A percentile compares a stretch with the other conserved stretches of the same genome.
Evolutionary conservation across 2,888 invertebrate species (phyloP).

Genomic region (Plagodis dolabraria): DNA sequence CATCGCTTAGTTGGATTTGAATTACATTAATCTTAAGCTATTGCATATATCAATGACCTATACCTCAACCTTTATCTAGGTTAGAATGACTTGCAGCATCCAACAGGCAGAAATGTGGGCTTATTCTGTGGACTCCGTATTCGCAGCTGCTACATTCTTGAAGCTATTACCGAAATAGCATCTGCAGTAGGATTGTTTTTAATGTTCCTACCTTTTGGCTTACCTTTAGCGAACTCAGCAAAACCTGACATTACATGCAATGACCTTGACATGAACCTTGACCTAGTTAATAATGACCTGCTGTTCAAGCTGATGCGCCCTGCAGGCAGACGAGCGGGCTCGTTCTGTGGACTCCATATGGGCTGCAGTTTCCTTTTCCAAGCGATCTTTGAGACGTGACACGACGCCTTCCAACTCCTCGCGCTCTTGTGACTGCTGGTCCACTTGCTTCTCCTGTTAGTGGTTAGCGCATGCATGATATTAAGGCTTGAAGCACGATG

Average conservation of each 20-base stretch:
- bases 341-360: conserved; percentile 94
- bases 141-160: too few species aligned
- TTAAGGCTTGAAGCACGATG: conserved; percentile 25
- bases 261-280: conserved; percentile 6
- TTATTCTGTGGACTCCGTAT: too few species aligned
- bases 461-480: conserved; percentile 50
- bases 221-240: not conserved
- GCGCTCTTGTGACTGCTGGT: conserved; percentile 94
- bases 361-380: conserved; percentile 94
- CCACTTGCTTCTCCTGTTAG: conserved; percentile 93
- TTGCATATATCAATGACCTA: not conserved
- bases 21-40: too few species aligned
- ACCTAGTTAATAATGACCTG: conserved; percentile 56
- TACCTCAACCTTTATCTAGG: not conserved
- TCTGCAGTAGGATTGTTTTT: too few species aligned
- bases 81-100: not conserved
- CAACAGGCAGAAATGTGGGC: not conserved
- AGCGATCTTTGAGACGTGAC: conserved; percentile 91
- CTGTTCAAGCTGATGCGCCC: conserved; percentile 86
- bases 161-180: too few species aligned
- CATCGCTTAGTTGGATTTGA: too few species aligned
- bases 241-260: not conserved
- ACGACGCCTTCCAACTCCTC: conserved; percentile 95
- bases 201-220: not conserved
- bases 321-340: conserved; percentile 81